Evolutionary conservation across 1,140 invertebrate species (phyloP), one percentile per base, ranked within the genome.

Genomic region (Zophobas atratus): DNA sequence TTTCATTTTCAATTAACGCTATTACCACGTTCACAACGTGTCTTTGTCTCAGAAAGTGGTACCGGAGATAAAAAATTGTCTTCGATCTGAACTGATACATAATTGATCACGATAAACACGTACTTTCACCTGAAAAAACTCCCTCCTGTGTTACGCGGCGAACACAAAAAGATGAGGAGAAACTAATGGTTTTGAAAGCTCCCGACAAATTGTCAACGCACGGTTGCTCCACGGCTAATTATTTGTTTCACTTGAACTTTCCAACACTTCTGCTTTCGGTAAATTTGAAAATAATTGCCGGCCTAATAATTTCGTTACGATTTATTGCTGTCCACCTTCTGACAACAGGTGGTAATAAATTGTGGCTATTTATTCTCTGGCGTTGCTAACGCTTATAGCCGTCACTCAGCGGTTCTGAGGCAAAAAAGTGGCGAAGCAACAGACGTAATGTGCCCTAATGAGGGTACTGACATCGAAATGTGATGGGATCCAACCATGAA

Each of bases 1-100:
- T 53, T 73, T 73, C 56, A 73, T 73, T 36, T 56, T 41, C 71
- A 73, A 73, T 73, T 73, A 73, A 55, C 48, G 34, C 32, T 43
- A 55, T 56, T 73, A 67, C 41, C 48, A 8, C 35, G n/a, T 53
- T 70, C n/a, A 41, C 8, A 41, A 6, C 6, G 49, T 20, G 6
- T 20, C 20, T 46, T 46, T 8, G 43, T 46, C 43, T 46, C 43
- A 20, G 20, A 20, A 20, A 20, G 20, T 20, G 20, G 20, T 20
- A 20, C 20, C 20, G 20, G 20, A 20, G 20, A 20, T 20, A 20
- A 20, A 20, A 20, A 20, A 20, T 20, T 0, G 20, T 20, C 20
- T 20, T 20, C 20, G 20, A 20, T 20, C 20, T 20, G 20, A 20
- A 8, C 43, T 4, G 34, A 33, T 6, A 57, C 32, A 57, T 57